Conservation (phyloP, 2,113 vertebrate species). For the Raja brachyura region DNA sequence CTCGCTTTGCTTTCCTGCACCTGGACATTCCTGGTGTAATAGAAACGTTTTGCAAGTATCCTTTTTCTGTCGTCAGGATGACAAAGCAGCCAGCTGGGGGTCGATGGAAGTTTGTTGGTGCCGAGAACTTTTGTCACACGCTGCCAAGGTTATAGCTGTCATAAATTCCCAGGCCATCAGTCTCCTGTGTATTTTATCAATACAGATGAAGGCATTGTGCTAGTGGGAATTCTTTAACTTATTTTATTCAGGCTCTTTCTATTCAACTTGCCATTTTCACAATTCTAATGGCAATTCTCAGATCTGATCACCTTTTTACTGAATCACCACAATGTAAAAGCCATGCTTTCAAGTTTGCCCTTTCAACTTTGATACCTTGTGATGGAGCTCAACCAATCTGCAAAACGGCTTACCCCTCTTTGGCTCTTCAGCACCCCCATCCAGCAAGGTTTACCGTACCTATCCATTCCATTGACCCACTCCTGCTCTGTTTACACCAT, state of each 20-base stretch:
- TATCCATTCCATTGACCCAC: background rate
- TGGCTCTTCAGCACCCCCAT: background rate
- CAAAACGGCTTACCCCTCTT: background rate
- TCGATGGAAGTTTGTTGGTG: background rate
- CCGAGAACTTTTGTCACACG: background rate
- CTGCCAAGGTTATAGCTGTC: background rate
- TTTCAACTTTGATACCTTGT: background rate
- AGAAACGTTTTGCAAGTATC: slow-evolving; percentile 99
- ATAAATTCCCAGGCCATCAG: background rate
- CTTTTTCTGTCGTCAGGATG: slow-evolving; percentile 56
- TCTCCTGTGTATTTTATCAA: background rate
- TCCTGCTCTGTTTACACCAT: background rate
- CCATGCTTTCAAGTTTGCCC: background rate
- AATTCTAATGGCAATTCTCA: background rate
- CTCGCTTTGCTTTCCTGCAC: slow-evolving; percentile 83
- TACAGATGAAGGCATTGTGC: too few relatives aligned
- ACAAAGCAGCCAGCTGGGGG: background rate
- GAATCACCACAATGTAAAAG: background rate
- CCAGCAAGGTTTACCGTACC: background rate
- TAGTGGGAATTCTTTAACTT: too few relatives aligned
- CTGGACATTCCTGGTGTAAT: slow-evolving; percentile 81
- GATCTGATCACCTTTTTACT: background rate
- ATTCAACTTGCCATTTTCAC: background rate
- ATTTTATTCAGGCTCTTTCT: background rate
- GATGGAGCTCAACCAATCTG: background rate